Percentiles rank a stretch among this genome's conserved stretches.
phyloP scores from a whole-genome alignment of 1,140 invertebrate genomes.

The Branchinecta lindahli region DNA sequence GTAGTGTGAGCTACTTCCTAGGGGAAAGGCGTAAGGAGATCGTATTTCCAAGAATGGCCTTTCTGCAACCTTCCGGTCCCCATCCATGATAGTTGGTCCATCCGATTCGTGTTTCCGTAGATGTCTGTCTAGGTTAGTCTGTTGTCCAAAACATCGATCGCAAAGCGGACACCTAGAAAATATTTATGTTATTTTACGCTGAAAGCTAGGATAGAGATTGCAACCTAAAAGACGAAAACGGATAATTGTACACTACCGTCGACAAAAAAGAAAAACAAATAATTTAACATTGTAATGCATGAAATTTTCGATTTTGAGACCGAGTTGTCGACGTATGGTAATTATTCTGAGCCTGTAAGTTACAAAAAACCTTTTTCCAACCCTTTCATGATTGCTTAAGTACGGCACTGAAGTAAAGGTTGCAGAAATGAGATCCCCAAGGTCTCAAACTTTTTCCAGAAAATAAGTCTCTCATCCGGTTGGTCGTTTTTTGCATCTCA shows the following conservation, averaged over 20 bases:
- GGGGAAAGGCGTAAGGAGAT: constrained; percentile 1
- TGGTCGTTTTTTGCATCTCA: too few species aligned
- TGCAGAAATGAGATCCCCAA: too few species aligned
- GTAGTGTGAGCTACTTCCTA: background rate
- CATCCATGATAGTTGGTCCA: constrained; percentile 52
- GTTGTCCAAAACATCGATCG: constrained; percentile 89
- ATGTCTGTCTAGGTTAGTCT: constrained; percentile 94
- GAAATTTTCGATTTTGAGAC: too few species aligned
- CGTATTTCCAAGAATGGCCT: constrained; percentile 10
- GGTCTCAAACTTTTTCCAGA: too few species aligned
- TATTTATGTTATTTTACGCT: background rate
- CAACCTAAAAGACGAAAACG: background rate
- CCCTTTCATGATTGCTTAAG: too few species aligned
- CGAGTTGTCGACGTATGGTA: too few species aligned
- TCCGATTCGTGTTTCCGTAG: constrained; percentile 95
- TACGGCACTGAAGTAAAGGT: too few species aligned
- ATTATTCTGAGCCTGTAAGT: too few species aligned
- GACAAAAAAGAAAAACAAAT: background rate
- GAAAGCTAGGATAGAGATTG: background rate
- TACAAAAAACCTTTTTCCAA: too few species aligned
- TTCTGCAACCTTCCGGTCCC: constrained; percentile 28
- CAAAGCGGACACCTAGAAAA: constrained; percentile 53
- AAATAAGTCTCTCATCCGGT: too few species aligned
- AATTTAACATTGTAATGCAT: background rate
- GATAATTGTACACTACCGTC: background rate